Conservation (phyloP, 2,797 vertebrate species). For the Dendrocincla fuliginosa region DNA sequence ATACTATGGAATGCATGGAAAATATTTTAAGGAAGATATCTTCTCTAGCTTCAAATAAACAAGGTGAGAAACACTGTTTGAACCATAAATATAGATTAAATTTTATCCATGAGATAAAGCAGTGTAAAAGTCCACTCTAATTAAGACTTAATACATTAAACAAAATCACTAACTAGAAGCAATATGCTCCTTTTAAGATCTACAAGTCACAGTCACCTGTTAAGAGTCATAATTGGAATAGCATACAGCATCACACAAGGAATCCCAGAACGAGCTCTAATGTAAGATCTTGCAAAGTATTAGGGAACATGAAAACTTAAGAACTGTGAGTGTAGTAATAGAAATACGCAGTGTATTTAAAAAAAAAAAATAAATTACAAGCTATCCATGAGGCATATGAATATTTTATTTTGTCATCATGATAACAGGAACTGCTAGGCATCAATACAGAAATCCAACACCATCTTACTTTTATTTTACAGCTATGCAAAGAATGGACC, state of each 20-base stretch:
- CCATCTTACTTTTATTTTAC: not conserved
- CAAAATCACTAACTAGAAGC: not conserved
- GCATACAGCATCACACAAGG: not conserved
- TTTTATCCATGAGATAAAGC: not conserved
- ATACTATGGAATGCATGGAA: not conserved
- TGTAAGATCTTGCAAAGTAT: not conserved
- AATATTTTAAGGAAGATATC: not conserved
- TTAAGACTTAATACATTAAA: not conserved
- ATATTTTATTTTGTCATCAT: not conserved
- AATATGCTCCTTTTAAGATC: not conserved
- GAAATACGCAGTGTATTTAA: not conserved
- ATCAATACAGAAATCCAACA: not conserved
- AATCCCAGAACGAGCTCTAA: not conserved
- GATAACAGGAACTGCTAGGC: not conserved
- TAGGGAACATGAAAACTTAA: not conserved
- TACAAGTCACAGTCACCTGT: not conserved
- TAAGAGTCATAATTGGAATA: not conserved
- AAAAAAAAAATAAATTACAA: not conserved
- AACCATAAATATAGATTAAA: not conserved
- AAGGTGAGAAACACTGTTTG: not conserved
- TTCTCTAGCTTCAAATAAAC: not conserved
- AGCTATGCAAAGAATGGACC: not conserved
- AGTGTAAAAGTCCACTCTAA: not conserved
- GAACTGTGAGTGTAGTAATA: not conserved
- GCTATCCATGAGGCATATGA: not conserved